A percentile compares a stretch with the other conserved stretches of the same genome.
Conservation (phyloP, 2,113 vertebrate species). For the Tylochromis polylepis region DNA sequence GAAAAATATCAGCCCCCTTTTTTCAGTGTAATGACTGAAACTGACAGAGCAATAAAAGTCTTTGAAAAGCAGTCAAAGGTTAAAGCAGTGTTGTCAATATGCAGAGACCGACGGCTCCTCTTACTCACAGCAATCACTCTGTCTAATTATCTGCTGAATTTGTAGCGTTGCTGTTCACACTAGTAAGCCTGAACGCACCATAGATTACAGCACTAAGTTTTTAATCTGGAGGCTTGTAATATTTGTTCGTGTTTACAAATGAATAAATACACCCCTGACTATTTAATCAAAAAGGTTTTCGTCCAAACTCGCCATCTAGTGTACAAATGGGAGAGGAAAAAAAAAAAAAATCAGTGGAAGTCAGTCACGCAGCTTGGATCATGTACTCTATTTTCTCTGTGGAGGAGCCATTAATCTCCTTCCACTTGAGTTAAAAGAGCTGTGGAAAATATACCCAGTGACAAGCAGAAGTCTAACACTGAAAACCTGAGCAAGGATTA, state of each 20-base stretch:
- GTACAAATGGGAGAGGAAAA: not conserved
- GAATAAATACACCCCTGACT: not conserved
- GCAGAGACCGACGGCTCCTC: not conserved
- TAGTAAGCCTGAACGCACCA: not conserved
- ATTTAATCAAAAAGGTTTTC: not conserved
- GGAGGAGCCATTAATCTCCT: not conserved
- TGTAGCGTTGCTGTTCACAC: not conserved
- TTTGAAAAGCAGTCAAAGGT: not conserved
- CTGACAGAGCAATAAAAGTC: not conserved
- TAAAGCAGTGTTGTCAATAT: not conserved
- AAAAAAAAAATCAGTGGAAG: not conserved
- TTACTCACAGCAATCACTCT: not conserved
- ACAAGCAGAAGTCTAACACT: not conserved
- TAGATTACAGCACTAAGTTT: not conserved
- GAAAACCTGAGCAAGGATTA: not conserved
- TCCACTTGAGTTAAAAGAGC: not conserved
- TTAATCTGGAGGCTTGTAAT: not conserved
- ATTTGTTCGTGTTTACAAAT: not conserved
- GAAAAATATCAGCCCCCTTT: not conserved
- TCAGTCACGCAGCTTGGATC: not conserved
- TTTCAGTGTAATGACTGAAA: not conserved
- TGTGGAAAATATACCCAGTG: not conserved
- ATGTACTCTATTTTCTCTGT: not conserved
- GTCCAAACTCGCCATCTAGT: conserved; percentile 50
- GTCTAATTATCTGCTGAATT: not conserved